These are phyloP conservation scores for Ispidina picta DNA, from an alignment of 2,797 vertebrate species.

Conservation along the genomic window DNA sequence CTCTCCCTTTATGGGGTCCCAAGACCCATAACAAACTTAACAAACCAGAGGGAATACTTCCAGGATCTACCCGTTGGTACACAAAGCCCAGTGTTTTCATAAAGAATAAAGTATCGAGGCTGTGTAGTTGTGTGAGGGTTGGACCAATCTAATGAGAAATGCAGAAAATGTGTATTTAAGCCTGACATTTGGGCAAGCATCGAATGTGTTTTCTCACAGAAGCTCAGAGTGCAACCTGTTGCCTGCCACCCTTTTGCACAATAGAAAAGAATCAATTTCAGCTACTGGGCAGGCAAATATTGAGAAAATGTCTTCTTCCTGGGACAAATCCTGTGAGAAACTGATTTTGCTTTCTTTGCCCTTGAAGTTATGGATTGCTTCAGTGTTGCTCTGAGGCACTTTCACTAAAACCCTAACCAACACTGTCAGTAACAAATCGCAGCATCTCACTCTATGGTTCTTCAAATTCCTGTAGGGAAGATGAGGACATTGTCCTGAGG, in stretches of 20 bases:
- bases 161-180: neutral
- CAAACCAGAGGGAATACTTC: neutral
- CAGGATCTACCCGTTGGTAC: neutral
- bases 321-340: neutral
- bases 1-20: conserved; percentile 5
- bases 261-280: neutral
- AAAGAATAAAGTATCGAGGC: neutral
- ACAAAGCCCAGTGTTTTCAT: neutral
- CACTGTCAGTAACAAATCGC: neutral
- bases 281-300: neutral
- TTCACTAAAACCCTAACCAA: neutral
- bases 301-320: neutral
- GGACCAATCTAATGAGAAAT: neutral
- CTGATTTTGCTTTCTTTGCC: neutral
- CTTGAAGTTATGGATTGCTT: neutral
- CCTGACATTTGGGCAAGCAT: neutral
- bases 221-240: neutral
- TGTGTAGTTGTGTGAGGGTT: neutral
- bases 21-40: neutral
- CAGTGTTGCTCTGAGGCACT: neutral
- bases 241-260: neutral
- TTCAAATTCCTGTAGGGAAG: neutral
- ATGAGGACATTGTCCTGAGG: neutral
- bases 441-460: neutral
- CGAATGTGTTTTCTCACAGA: neutral